These are phyloP conservation scores for Anguilla pacifica DNA, from an alignment of 2,797 vertebrate genomes.

Conservation along the genomic window DNA sequence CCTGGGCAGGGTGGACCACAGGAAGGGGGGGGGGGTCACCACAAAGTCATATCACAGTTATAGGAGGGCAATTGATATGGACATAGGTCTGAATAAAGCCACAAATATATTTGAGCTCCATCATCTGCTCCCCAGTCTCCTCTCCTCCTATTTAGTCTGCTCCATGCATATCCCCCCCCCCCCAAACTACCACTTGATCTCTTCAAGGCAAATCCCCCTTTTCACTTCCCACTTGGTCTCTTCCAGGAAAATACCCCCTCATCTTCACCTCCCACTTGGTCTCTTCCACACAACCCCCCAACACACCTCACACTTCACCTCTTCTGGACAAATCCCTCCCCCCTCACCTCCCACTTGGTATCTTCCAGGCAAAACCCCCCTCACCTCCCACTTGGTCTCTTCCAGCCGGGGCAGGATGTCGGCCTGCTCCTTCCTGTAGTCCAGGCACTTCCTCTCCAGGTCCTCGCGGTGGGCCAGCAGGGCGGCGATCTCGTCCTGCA, in stretches of 20 bases:
- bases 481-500: constrained; percentile 92
- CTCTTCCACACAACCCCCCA: constrained; percentile 13
- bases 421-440: constrained; percentile 96
- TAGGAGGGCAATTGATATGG: no score
- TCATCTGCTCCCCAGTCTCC: not conserved
- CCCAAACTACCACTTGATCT: no score
- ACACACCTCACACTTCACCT: constrained; percentile 98
- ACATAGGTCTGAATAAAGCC: not conserved
- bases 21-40: not conserved
- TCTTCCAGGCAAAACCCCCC: constrained; percentile 40
- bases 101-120: not conserved
- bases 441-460: constrained; percentile 93
- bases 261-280: not conserved
- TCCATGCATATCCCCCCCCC: no score
- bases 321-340: constrained; percentile 66
- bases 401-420: constrained; percentile 96
- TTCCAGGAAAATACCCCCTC: not conserved
- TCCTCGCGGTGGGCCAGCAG: constrained; percentile 92
- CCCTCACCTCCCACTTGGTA: not conserved
- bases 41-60: no score
- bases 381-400: constrained; percentile 99
- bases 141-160: not conserved
- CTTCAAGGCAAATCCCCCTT: no score
- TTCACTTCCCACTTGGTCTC: no score
- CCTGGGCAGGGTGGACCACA: not conserved